phyloP scores from a whole-genome alignment of 2,888 invertebrate genomes.

The Tiliacea aurago region DNA sequence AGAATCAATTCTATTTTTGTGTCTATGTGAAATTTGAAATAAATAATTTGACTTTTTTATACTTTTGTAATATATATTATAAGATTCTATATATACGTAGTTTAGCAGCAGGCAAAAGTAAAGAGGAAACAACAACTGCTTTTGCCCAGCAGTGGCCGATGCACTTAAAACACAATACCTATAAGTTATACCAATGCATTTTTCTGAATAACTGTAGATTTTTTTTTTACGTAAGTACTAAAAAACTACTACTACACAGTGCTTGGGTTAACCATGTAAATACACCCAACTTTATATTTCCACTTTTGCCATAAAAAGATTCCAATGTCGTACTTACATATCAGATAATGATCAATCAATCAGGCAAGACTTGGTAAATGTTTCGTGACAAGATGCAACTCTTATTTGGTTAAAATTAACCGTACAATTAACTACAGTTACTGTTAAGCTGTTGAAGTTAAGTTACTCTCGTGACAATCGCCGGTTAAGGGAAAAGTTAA shows the following conservation, averaged over 20 bases:
- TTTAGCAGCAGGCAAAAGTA: background rate
- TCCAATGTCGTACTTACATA: conserved; percentile 26
- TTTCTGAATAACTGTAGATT: background rate
- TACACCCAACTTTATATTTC: background rate
- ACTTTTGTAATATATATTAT: too few relatives aligned
- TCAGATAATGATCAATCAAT: conserved; percentile 48
- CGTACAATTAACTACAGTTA: conserved; percentile 56
- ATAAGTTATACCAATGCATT: background rate
- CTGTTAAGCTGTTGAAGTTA: conserved; percentile 55
- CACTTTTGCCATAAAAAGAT: conserved; percentile 20
- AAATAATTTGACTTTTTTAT: too few relatives aligned
- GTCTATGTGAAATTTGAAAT: too few relatives aligned
- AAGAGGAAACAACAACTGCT: background rate
- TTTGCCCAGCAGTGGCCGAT: background rate
- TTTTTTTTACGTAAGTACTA: background rate
- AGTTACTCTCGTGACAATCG: conserved; percentile 62
- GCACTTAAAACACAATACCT: background rate
- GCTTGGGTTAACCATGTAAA: background rate
- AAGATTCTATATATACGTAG: background rate
- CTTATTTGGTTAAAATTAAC: conserved; percentile 61
- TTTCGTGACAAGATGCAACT: conserved; percentile 43
- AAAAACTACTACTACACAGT: background rate
- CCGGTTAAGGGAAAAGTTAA: conserved; percentile 63
- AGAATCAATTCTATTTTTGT: too few relatives aligned
- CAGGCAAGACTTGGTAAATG: conserved; percentile 34